Percentiles rank a stretch among this genome's conserved stretches.
Evolutionary conservation across 2,113 vertebrate species (phyloP).

Genomic region (Colinus virginianus): DNA sequence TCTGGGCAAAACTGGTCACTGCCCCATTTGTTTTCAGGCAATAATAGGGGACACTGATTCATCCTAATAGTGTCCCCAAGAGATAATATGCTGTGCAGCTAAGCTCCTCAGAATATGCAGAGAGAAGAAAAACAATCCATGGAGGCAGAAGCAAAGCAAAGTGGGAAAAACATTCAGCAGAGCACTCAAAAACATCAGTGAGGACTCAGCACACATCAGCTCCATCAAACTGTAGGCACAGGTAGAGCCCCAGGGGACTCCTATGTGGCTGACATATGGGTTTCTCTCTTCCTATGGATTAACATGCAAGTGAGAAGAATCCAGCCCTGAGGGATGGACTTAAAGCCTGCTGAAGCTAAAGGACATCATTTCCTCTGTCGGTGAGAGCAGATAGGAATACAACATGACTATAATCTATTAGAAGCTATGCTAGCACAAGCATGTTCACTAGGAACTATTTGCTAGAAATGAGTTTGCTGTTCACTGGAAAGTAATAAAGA

Average conservation of each 20-base stretch:
- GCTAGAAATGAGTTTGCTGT: background rate
- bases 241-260: fast-evolving
- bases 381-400: background rate
- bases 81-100: background rate
- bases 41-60: background rate
- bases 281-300: background rate
- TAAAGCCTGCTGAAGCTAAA: background rate
- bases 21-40: background rate
- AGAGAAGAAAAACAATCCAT: background rate
- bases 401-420: background rate
- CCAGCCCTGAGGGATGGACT: background rate
- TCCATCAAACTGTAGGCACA: background rate
- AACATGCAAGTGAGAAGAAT: background rate
- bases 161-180: background rate
- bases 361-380: background rate
- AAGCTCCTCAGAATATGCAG: background rate
- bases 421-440: background rate
- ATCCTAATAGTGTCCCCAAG: background rate
- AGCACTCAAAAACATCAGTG: fast-evolving
- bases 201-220: fast-evolving
- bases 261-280: background rate
- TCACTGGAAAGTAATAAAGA: background rate
- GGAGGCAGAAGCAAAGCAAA: fast-evolving
- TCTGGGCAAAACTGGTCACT: background rate
- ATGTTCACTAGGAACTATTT: background rate